phyloP scores from a whole-genome alignment of 2,797 vertebrate genomes.

The Iguana delicatissima region DNA sequence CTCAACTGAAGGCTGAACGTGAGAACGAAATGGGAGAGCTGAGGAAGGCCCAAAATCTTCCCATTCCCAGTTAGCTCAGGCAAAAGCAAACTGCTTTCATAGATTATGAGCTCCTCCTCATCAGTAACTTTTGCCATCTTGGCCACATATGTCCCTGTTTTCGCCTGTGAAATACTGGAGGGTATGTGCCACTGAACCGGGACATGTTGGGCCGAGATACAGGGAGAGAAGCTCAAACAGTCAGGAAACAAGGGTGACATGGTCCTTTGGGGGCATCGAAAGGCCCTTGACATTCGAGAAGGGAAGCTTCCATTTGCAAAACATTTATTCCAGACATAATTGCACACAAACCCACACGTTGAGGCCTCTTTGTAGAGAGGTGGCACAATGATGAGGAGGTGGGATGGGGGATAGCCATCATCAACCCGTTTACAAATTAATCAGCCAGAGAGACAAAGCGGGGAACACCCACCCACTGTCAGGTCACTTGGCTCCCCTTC shows the following conservation, averaged over 20 bases:
- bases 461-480: slow-evolving; percentile 61
- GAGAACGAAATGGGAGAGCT: background rate
- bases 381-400: slow-evolving; percentile 62
- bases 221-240: background rate
- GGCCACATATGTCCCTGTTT: too few relatives aligned
- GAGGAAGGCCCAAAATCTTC: too few relatives aligned
- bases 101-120: too few relatives aligned
- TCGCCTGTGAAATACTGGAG: background rate
- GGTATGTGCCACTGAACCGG: slow-evolving; percentile 45
- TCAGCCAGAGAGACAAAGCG: slow-evolving; percentile 72
- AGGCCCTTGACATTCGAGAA: slow-evolving; percentile 66
- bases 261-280: slow-evolving; percentile 54
- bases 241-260: slow-evolving; percentile 27
- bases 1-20: too few relatives aligned
- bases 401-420: slow-evolving; percentile 74
- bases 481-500: slow-evolving; percentile 35
- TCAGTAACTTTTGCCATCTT: too few relatives aligned
- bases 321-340: slow-evolving; percentile 77
- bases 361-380: slow-evolving; percentile 66
- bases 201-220: slow-evolving; percentile 31
- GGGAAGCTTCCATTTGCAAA: slow-evolving; percentile 75
- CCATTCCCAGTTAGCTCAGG: too few relatives aligned
- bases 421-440: slow-evolving; percentile 75
- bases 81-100: too few relatives aligned
- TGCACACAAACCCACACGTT: slow-evolving; percentile 75